A percentile compares a stretch with the other conserved stretches of the same genome.
These are phyloP conservation scores for Drosophila mercatorum DNA, from an alignment of 2,888 invertebrate species.

Conservation along the genomic window DNA sequence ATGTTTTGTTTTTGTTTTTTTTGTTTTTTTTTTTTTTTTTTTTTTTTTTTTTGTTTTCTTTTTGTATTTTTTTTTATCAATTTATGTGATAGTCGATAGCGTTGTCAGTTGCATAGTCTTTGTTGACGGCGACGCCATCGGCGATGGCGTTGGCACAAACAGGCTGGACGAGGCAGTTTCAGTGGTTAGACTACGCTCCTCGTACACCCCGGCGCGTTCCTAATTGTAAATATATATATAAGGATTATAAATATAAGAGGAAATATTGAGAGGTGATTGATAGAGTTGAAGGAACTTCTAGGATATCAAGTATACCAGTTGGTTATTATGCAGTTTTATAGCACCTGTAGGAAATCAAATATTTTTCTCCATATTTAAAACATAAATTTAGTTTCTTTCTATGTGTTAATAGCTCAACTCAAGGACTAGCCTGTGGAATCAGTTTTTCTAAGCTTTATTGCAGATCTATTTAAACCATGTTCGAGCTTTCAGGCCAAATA, in stretches of 20 bases:
- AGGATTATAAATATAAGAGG: neutral
- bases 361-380: too few relatives aligned
- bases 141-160: conserved; percentile 84
- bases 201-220: conserved; percentile 83
- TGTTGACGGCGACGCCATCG: conserved; percentile 83
- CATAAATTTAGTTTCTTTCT: too few relatives aligned
- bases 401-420: too few relatives aligned
- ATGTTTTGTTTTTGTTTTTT: neutral
- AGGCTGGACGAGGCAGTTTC: conserved; percentile 84
- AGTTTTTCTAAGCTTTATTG: too few relatives aligned
- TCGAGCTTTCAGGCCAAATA: too few relatives aligned
- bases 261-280: neutral
- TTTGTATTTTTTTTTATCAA: conserved; percentile 10
- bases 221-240: conserved; percentile 31
- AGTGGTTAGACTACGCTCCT: conserved; percentile 83
- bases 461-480: too few relatives aligned
- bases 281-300: neutral
- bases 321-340: too few relatives aligned
- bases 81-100: conserved; percentile 82
- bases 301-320: too few relatives aligned
- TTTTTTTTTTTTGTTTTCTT: neutral
- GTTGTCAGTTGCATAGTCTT: conserved; percentile 83
- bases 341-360: too few relatives aligned
- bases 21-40: neutral
- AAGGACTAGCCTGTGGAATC: too few relatives aligned